These are phyloP conservation scores for Anas flavirostris DNA, from an alignment of 2,797 vertebrate species.

Conservation along the genomic window DNA sequence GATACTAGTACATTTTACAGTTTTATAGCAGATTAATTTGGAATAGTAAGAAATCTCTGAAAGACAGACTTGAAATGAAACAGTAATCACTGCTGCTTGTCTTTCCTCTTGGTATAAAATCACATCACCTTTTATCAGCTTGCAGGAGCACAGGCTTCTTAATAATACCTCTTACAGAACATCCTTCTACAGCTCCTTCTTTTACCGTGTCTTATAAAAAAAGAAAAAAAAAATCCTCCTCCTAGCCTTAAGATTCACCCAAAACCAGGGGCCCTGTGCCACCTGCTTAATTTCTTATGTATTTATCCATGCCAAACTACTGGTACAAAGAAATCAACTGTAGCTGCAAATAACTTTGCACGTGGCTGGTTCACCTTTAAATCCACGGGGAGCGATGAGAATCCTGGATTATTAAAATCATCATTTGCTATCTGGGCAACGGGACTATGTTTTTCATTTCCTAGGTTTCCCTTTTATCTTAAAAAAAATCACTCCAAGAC, in stretches of 20 bases:
- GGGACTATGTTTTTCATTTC: not conserved
- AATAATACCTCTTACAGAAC: not conserved
- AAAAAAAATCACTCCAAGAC: not conserved
- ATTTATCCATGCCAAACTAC: conserved; percentile 21
- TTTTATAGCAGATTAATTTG: not conserved
- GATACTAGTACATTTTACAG: not conserved
- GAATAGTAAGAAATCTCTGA: not conserved
- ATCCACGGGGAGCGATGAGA: not conserved
- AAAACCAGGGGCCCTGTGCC: not conserved
- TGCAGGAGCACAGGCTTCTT: not conserved
- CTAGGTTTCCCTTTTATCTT: not conserved
- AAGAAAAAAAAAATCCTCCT: not conserved
- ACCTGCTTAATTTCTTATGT: conserved; percentile 22
- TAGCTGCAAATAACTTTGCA: not conserved
- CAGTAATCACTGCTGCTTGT: not conserved
- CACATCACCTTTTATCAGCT: not conserved
- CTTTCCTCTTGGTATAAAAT: not conserved
- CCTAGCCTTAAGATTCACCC: not conserved
- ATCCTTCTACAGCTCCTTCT: not conserved
- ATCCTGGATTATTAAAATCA: not conserved
- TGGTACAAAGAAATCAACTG: conserved; percentile 27
- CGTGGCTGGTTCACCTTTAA: not conserved
- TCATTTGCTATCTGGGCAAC: not conserved
- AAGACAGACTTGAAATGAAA: not conserved
- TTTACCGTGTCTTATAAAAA: not conserved